Conservation (phyloP, 2,113 vertebrate genomes). For the Cyphomyrus discorhynchus region DNA sequence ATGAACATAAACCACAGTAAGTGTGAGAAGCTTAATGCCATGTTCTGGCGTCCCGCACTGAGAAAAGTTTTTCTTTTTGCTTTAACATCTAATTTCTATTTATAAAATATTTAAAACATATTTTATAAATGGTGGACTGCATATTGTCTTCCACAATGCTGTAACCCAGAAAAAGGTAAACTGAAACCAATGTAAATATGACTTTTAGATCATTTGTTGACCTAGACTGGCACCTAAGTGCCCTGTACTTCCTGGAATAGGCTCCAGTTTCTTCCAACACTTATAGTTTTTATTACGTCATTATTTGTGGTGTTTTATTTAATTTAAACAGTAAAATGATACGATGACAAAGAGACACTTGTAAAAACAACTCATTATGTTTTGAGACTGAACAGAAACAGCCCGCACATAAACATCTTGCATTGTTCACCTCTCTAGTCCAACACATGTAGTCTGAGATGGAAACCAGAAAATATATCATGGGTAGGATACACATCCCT, state of each 20-base stretch:
- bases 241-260: background rate
- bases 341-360: background rate
- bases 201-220: background rate
- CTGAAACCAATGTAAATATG: background rate
- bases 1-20: background rate
- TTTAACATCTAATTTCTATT: background rate
- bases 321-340: background rate
- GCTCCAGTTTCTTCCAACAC: background rate
- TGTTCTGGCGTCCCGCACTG: background rate
- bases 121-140: background rate
- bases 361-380: background rate
- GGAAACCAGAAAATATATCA: background rate
- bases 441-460: background rate
- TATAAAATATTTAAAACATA: background rate
- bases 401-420: background rate
- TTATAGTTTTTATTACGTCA: background rate
- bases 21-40: background rate
- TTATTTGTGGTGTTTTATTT: background rate
- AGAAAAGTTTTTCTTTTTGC: background rate
- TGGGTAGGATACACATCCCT: background rate
- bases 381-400: background rate
- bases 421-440: background rate
- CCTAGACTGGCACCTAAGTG: background rate
- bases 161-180: background rate
- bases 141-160: background rate